Evolutionary conservation across 2,797 vertebrate genomes (phyloP), one percentile per base, ranked within the genome.

Genomic region (Acanthornis magna): DNA sequence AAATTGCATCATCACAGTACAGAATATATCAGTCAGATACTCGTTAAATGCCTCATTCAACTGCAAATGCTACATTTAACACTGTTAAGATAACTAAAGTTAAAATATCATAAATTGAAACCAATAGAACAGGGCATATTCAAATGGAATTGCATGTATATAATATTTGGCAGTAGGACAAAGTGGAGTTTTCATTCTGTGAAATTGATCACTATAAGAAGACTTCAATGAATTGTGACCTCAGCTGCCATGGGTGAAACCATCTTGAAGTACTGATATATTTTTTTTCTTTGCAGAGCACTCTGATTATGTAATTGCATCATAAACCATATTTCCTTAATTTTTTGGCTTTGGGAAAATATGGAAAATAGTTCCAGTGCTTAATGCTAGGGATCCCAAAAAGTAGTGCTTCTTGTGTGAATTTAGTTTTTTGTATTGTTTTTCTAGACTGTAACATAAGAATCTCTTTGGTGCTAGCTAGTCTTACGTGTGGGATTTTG

Each of bases 41-140:
- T 85, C 1, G 2, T 73, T 92, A 95, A 95, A 95, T 95, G 89
- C 95, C 83, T 94, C 85, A 94, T 96, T 97, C 93, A 76, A 27
- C 67, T 91, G 84, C 71, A 93, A 34, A 82, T 93, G 62, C 91
- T 94, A 88, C 80, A 67, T 92, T 85, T 84, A 92, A 83, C 3
- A 5, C 74, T 83, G 85, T 66, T 75, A 93, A 58, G 85, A 63
- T 89, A 95, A 92, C 95, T 60, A 93, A 85, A 92, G 47, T 91
- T 96, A 85, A 88, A 81, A 30, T 60, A 66, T 63, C 61, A 51
- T 68, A 22, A 18, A 81, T 32, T 51, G 27, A 83, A 93, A 42
- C 63, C 16, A 50, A 10, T 63, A 79, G 32, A 63, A 91, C n/a
- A 74, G 29, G 42, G 54, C 21, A 38, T 40, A 57, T 74, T 80